Evolutionary conservation across 2,888 invertebrate species (phyloP).

Genomic region (Hartigia nigra): DNA sequence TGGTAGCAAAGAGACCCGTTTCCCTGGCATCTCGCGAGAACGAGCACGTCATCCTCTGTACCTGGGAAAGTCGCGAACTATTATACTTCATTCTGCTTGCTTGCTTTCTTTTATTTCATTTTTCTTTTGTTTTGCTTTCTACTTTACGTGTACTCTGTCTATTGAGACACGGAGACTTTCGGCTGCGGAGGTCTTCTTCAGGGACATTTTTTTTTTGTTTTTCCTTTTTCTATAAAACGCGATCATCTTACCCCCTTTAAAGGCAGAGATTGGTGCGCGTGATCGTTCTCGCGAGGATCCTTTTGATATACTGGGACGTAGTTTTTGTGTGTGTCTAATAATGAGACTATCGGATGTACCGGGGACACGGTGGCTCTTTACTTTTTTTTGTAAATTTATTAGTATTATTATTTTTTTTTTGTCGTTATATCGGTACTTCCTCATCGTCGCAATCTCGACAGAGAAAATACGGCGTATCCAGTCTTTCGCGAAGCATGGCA

Average conservation of each 20-base stretch:
- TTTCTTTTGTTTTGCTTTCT: background rate
- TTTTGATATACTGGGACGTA: background rate
- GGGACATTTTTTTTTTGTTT: background rate
- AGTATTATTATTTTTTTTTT: constrained; percentile 18
- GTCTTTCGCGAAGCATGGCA: background rate
- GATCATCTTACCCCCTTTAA: background rate
- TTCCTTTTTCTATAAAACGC: background rate
- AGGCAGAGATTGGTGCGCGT: background rate
- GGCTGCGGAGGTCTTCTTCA: background rate
- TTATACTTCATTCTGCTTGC: background rate
- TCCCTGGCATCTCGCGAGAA: background rate
- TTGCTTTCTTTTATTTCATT: background rate
- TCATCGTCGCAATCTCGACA: background rate
- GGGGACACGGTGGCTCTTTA: background rate
- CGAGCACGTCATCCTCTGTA: background rate
- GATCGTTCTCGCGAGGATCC: background rate
- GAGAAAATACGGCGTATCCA: constrained; percentile 1
- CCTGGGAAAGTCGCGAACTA: background rate
- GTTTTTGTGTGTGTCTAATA: background rate
- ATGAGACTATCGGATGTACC: background rate
- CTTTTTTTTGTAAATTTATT: constrained; percentile 4
- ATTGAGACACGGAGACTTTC: background rate
- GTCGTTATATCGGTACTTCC: background rate
- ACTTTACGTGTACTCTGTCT: background rate
- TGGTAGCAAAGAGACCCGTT: background rate